Base-by-base conservation (phyloP, 2,797 vertebrate genomes). In the Otolemur crassicaudatus region DNA sequence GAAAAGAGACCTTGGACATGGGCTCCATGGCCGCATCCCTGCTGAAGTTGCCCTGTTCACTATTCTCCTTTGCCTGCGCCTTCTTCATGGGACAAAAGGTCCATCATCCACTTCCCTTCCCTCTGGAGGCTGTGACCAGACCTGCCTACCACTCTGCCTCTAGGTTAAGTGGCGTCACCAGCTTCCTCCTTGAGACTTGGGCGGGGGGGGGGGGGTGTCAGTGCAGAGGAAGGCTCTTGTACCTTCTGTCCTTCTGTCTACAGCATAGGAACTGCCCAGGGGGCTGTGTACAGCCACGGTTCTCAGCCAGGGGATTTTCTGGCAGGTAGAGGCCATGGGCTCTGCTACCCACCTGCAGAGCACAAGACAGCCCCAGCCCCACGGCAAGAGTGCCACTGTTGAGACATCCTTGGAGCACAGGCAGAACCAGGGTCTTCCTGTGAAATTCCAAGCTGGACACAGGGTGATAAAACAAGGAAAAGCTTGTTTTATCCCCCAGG, bases 381-480 rank as follows among this genome's bases (percentile, higher is more conserved):
- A 9, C 11, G 19, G 29, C 34, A 4, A 4, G 0, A 5, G 20
- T 5, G 1, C 83, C 2, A 7, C 16, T 22, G 31, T 1, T 1
- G 13, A 31, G 60, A 49, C 27, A n/a, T n/a, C 70, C 73, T 69
- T 43, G 14, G 16, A 1, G 4, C 13, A 11, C 34, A 37, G 17
- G 37, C 17, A 73, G 56, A 61, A 20, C 4, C 70, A 5, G 60
- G 43, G 69, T 7, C 40, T 60, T 9, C 22, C 1, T 0, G 43
- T 4, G 14, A 14, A 60, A 31, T 11, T 37, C 72, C 63, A 1
- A 19, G 56, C 20, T 34, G 34, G 46, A n/a, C 7, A 25, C n/a
- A 23, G 0, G 23, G n/a, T 11, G 40, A 4, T 40, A 5, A 16
- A 12, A 6, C 19, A 13, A n/a, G 34, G 4, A 40, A 5, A 19